Base-by-base conservation (phyloP, 2,797 vertebrate species). In the Microctenopoma lineatum region DNA sequence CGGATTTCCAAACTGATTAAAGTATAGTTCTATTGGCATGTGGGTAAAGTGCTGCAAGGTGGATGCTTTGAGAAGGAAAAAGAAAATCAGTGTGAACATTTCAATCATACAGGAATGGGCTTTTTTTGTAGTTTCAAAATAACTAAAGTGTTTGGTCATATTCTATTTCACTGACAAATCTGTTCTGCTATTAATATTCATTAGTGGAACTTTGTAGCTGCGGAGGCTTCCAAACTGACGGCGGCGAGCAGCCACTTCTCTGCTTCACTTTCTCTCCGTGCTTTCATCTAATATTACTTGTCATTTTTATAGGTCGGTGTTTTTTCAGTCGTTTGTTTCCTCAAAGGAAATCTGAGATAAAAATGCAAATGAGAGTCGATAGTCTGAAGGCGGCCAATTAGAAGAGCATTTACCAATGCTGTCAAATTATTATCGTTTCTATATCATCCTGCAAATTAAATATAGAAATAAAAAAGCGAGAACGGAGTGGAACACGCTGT, bases 121-220 rank as follows among this genome's bases (percentile, higher is more conserved):
- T 21, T 38, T 16, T 27, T 59, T 59, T 66, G 13, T 36, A 56
- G 50, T 55, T 66, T 48, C 47, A 18, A 73, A 36, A 5, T 44
- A 62, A 36, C 52, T 47, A 7, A 77, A 72, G 38, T 6, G 7
- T 63, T 64, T 27, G 16, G 45, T 73, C 56, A 59, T 38, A 45
- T 54, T 71, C 29, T 55, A 51, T 54, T 47, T 61, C 1, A 0
- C 38, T 59, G 58, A 70, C 59, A 85, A 42, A 72, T 73, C 47
- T 59, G 16, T 66, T 21, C 6, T 63, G 39, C 42, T 47, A 81
- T 87, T 84, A 84, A 85, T 86, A 86, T 87, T 86, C 73, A 88
- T 86, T 54, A 69, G 73, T 16, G 69, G 39, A 66, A 51, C 59
- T 73, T 75, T 85, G 56, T 77, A 80, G 76, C 56, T 70, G 69